Percentiles rank a stretch among this genome's conserved stretches.
Conservation (phyloP, 2,888 invertebrate genomes). For the Ormia ochracea region DNA sequence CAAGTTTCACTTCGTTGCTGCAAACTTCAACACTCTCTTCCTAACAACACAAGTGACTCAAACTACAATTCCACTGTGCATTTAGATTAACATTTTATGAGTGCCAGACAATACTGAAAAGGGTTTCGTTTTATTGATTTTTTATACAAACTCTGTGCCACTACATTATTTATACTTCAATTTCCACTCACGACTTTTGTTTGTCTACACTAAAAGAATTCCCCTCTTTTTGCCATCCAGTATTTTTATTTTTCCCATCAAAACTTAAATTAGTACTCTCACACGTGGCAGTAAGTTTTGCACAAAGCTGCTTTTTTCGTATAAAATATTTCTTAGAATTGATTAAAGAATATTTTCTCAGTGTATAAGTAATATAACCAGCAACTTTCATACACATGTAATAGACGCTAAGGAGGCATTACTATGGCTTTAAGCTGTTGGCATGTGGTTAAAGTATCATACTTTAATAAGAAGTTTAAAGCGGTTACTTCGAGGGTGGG, state of each 20-base stretch:
- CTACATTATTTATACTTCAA: neutral
- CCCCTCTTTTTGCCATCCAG: too few species aligned
- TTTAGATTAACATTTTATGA: neutral
- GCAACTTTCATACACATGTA: neutral
- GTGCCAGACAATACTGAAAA: neutral
- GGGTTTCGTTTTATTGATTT: neutral
- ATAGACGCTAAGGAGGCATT: conserved; percentile 47
- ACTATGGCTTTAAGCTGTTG: conserved; percentile 42
- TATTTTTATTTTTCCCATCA: too few species aligned
- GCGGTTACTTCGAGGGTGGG: neutral
- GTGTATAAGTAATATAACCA: neutral
- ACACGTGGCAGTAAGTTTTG: too few species aligned
- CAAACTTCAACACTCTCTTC: neutral
- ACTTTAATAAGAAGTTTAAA: conserved; percentile 18
- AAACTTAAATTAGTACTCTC: too few species aligned
- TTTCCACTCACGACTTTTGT: neutral
- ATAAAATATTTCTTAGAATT: neutral
- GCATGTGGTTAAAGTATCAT: conserved; percentile 31
- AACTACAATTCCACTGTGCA: neutral
- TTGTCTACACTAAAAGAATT: neutral
- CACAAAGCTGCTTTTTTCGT: too few species aligned
- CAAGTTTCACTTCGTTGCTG: too few species aligned
- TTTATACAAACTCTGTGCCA: too few species aligned
- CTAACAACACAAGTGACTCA: neutral
- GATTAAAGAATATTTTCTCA: neutral